These are phyloP conservation scores for Diachasma alloeum DNA, from an alignment of 1,140 invertebrate genomes.

Conservation along the genomic window DNA sequence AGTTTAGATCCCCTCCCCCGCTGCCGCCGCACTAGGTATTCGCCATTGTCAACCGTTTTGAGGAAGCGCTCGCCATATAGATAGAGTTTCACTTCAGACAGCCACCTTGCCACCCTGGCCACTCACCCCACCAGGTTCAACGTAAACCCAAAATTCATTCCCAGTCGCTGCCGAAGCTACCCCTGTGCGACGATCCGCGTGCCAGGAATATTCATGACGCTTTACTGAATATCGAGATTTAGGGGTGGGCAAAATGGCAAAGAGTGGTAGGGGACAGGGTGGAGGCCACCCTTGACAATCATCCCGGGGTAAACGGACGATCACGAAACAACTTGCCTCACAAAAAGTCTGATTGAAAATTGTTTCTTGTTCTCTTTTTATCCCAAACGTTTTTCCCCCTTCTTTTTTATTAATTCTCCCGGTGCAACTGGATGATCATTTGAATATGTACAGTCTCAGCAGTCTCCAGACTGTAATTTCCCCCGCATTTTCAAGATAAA, in stretches of 20 bases:
- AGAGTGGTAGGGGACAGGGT: not conserved
- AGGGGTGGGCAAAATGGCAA: not conserved
- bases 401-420: not conserved
- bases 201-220: conserved; percentile 30
- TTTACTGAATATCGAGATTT: conserved; percentile 33
- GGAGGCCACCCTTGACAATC: conserved; percentile 19
- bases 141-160: conserved; percentile 27
- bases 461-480: conserved; percentile 21
- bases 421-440: not conserved
- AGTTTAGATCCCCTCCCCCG: not conserved
- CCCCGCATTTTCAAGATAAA: conserved; percentile 10
- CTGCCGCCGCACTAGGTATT: not conserved
- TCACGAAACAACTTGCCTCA: not conserved
- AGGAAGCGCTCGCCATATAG: not conserved
- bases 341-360: not conserved
- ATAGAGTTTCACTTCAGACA: not conserved
- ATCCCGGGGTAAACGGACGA: conserved; percentile 19
- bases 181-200: conserved; percentile 24
- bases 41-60: not conserved
- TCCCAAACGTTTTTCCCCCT: not conserved
- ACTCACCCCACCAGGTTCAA: not conserved
- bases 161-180: not conserved
- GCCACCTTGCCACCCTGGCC: not conserved
- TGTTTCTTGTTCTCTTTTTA: not conserved
- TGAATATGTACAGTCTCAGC: conserved; percentile 2